Evolutionary conservation across 2,888 invertebrate genomes (phyloP).

Genomic region (Ommatoiulus sabulosus): DNA sequence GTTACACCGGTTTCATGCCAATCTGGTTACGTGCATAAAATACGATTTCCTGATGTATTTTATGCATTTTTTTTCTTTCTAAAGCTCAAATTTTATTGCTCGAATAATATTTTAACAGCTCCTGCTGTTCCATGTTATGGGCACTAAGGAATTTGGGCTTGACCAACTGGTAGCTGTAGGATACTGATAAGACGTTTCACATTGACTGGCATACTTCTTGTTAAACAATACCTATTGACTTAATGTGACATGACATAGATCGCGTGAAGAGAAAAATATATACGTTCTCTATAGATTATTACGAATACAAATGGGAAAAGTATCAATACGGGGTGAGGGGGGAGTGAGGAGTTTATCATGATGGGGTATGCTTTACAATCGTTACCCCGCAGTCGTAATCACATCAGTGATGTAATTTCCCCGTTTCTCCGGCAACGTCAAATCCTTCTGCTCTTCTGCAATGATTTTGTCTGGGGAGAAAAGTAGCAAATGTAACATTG

Average conservation of each 20-base stretch:
- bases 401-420: neutral
- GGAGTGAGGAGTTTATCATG: neutral
- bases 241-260: neutral
- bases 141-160: constrained; percentile 1
- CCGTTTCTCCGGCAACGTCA: neutral
- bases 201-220: neutral
- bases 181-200: neutral
- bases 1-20: neutral
- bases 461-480: neutral
- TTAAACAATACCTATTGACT: neutral
- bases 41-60: neutral
- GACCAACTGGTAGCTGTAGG: neutral
- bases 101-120: neutral
- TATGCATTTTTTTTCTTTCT: neutral
- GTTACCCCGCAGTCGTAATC: neutral
- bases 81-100: constrained; percentile 5
- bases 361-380: neutral
- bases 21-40: neutral
- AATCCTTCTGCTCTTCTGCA: neutral
- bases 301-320: neutral
- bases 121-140: neutral
- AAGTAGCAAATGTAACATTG: neutral
- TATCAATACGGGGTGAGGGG: neutral
- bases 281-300: neutral
- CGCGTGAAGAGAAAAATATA: neutral